Percentiles rank a stretch among this genome's conserved stretches.
Conservation (phyloP, 2,113 vertebrate genomes). For the Prinia subflava region DNA sequence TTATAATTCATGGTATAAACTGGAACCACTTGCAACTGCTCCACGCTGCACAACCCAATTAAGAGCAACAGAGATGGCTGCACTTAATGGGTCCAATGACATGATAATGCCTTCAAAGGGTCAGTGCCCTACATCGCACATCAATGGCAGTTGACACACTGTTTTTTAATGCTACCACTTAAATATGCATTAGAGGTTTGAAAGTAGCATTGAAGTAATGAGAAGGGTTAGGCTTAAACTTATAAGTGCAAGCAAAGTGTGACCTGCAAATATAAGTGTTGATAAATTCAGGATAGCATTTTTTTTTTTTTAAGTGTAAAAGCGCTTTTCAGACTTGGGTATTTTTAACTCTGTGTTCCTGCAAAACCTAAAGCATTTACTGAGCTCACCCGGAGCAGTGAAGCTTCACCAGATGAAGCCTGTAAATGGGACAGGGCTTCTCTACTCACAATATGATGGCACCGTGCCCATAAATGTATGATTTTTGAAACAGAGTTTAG, state of each 20-base stretch:
- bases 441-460: not conserved
- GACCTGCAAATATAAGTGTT: conserved; percentile 63
- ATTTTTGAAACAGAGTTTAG: not conserved
- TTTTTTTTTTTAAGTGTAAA: not conserved
- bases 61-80: conserved; percentile 62
- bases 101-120: conserved; percentile 60
- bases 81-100: conserved; percentile 61
- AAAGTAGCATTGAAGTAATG: conserved; percentile 63
- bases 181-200: conserved; percentile 70
- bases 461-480: not conserved
- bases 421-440: not conserved
- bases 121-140: conserved; percentile 67
- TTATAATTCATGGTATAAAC: conserved; percentile 65
- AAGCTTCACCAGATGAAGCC: not conserved
- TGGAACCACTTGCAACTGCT: conserved; percentile 46
- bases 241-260: conserved; percentile 60
- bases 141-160: conserved; percentile 63
- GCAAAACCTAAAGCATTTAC: not conserved
- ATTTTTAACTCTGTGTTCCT: not conserved
- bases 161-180: conserved; percentile 67
- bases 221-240: conserved; percentile 64
- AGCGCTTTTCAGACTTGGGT: not conserved
- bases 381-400: not conserved
- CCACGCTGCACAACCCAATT: conserved; percentile 60
- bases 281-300: not conserved